These are phyloP conservation scores for Mastigias papua DNA, from an alignment of 30 jellyfish, hydroid and myxozoan genomes.

Conservation along the genomic window DNA sequence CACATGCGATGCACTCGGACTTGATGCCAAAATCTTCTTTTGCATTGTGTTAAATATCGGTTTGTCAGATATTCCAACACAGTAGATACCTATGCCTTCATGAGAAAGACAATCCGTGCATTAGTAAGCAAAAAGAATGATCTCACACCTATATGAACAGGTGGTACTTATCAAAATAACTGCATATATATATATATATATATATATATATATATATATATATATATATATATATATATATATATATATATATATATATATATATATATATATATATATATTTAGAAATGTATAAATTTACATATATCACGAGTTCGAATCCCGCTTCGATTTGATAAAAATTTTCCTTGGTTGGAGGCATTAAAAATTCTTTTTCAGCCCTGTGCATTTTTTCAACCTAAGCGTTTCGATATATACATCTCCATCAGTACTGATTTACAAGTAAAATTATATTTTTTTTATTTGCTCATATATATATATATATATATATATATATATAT, in stretches of 20 bases:
- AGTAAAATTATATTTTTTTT: no score
- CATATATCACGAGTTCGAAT: neutral
- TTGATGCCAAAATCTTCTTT: constrained; percentile 59
- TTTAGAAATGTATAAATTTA: neutral
- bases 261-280: no score
- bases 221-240: no score
- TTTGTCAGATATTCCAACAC: constrained; percentile 51
- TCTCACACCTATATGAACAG: no score
- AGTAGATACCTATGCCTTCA: constrained; percentile 43
- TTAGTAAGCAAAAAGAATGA: no score
- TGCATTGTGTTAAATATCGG: constrained; percentile 61
- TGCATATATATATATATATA: neutral
- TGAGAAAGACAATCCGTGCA: neutral
- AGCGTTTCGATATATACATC: neutral
- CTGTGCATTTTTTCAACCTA: no score
- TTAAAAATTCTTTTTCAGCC: no score
- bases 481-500: no score
- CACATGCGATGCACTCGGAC: constrained; percentile 64
- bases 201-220: no score
- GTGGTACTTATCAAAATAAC: neutral
- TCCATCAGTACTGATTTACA: no score
- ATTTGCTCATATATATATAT: neutral
- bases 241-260: no score
- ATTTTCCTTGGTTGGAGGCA: no score
- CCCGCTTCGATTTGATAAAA: neutral